Percentiles rank a stretch among this genome's conserved stretches.
These are phyloP conservation scores for Drosophila aff. DNA, from an alignment of 1,140 invertebrate genomes.

Conservation along the genomic window DNA sequence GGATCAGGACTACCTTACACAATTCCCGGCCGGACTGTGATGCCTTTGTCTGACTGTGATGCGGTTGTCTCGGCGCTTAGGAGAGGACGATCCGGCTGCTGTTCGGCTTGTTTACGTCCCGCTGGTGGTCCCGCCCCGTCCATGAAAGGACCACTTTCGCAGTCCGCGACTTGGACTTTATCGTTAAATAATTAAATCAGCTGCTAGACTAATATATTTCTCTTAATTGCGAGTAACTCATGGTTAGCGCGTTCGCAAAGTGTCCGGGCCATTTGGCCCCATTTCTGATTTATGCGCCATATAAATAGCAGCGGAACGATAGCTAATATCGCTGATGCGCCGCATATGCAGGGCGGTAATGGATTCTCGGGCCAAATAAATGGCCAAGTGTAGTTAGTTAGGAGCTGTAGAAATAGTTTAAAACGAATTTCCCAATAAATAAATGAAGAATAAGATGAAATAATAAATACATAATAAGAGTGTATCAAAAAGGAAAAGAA, in stretches of 20 bases:
- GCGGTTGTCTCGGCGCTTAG: constrained; percentile 72
- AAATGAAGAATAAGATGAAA: no score
- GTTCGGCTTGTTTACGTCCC: constrained; percentile 57
- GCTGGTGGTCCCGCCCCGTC: constrained; percentile 2
- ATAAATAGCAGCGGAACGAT: constrained; percentile 40
- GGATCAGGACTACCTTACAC: constrained; percentile 5
- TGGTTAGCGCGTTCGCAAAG: constrained; percentile 53
- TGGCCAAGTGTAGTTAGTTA: not conserved
- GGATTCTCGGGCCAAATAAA: constrained; percentile 27
- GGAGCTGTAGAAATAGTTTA: not conserved
- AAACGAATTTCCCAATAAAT: not conserved
- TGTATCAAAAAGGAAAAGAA: no score
- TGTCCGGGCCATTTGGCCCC: constrained; percentile 53
- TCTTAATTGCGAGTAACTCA: constrained; percentile 78
- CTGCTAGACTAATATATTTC: constrained; percentile 84
- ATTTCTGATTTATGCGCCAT: constrained; percentile 64
- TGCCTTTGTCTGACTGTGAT: constrained; percentile 79
- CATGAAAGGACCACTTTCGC: constrained; percentile 13
- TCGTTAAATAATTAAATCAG: constrained; percentile 85
- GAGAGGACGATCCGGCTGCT: constrained; percentile 30
- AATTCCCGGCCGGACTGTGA: constrained; percentile 48
- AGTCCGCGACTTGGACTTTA: constrained; percentile 67
- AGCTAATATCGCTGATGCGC: constrained; percentile 47
- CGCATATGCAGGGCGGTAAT: constrained; percentile 42
- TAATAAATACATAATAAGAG: no score